Base-by-base conservation (phyloP, 1,140 invertebrate species). In the Hyphantria cunea region DNA sequence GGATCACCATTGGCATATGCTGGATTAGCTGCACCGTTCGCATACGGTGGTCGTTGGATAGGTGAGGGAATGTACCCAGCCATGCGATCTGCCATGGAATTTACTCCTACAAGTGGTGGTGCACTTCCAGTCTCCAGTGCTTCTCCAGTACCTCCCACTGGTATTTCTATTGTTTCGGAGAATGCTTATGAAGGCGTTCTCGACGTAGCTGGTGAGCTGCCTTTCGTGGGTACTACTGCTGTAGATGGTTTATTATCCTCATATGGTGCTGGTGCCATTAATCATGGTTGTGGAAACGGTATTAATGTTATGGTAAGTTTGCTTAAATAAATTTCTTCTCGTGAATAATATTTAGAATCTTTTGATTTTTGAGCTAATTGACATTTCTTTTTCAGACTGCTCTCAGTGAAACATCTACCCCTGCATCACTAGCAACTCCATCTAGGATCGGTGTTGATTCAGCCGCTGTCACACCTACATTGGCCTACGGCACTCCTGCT, bases 151-250 rank as follows among this genome's bases (percentile, higher is more conserved):
- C 33, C 56, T 50, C 56, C 54, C 47, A 49, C 34, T n/a, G 45
- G 56, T 15, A 44, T 50, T 10, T 45, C 45, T 12, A 32, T 56
- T 8, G 56, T 42, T 0, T 59, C 56, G 33, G 56, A 59, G 13
- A 59, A 59, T 6, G 47, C 37, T 6, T 59, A 59, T 34, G 56
- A 59, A 15, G 56, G 56, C 12, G n/a, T 25, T 12, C 32, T 59
- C 8, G 32, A 12, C 4, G 47, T 39, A 6, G n/a, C 7, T 45
- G 56, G 56, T 39, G 34, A 37, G 34, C 34, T 37, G 34, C 34
- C 34, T 0, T 37, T 37, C 34, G 34, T 37, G 8, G 34, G 34
- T 37, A 37, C 34, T 37, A 37, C 34, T 2, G 34, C 7, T 37
- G 11, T 37, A 7, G 34, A 37, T 8, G 34, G 34, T 37, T 2